Percentiles rank a stretch among this genome's conserved stretches.
Evolutionary conservation across 2,888 invertebrate genomes (phyloP).

Genomic region (Osmoderma eremita): DNA sequence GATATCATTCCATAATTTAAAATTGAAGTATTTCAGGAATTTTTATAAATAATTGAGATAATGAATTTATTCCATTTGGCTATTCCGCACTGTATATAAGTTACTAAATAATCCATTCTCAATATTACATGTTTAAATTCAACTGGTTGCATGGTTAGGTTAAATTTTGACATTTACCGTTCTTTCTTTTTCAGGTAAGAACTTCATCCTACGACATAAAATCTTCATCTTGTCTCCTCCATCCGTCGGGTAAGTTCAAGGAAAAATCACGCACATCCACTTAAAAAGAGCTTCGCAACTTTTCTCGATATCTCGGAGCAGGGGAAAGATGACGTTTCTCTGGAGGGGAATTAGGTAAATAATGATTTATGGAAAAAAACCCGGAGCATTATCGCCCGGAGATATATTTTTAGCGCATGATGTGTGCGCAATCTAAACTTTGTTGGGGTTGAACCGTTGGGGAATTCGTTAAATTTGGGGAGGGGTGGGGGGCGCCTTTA

Average conservation of each 20-base stretch:
- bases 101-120: background rate
- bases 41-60: no score
- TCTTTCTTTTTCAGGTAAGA: slow-evolving; percentile 30
- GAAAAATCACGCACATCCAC: slow-evolving; percentile 15
- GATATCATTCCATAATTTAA: no score
- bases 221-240: background rate
- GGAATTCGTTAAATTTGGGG: slow-evolving; percentile 29
- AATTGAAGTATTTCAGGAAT: no score
- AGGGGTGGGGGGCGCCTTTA: background rate
- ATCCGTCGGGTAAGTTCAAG: slow-evolving; percentile 16
- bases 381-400: slow-evolving; percentile 28
- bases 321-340: background rate
- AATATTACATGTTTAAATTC: background rate
- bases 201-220: background rate
- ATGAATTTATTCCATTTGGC: no score
- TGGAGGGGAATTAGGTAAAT: slow-evolving; percentile 9
- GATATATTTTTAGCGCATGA: slow-evolving; percentile 31
- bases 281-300: slow-evolving; percentile 21
- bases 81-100: no score
- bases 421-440: slow-evolving; percentile 33
- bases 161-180: slow-evolving; percentile 24
- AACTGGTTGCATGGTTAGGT: background rate
- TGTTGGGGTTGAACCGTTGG: slow-evolving; percentile 30
- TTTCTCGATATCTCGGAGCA: slow-evolving; percentile 24
- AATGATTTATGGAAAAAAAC: slow-evolving; percentile 36